Evolutionary conservation across 2,888 invertebrate genomes (phyloP), one percentile per base, ranked within the genome.

Genomic region (Rapana venosa): DNA sequence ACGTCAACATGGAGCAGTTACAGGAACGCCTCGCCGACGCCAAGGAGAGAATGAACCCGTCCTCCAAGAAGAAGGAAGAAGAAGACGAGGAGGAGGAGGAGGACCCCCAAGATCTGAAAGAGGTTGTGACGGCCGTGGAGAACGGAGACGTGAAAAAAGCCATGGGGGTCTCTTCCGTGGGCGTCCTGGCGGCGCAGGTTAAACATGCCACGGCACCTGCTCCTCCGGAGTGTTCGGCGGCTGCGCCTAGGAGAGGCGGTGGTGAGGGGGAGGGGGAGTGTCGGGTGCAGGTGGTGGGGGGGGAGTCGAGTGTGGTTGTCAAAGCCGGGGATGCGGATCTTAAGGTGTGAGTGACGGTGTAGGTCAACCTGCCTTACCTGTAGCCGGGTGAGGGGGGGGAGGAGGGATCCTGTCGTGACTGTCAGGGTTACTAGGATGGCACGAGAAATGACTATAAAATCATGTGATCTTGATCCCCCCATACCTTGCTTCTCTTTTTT

Each of bases 1-100:
- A 92, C 30, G 90, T 90, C 20, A 88, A 90, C 58, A 89, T 92
- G 20, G 91, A 91, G 26, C 90, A 91, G 32, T 87, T 91, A 58
- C 90, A 91, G 30, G 89, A 91, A n/a, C 74, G 90, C 20, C 83
- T 87, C 32, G 30, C 66, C 35, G 36, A 87, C n/a, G 90, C 89
- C 85, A 84, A 32, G 32, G 85, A 89, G 20, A 74, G 74, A 47
- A 17, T 74, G 6, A 77, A 36, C 47, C 47, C 87, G 1, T 11
- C 74, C 15, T 8, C 36, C 15, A 56, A 56, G 74, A 87, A 74
- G 74, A 74, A 70, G n/a, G 35, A 70, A n/a, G 30, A 30, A 13
- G 58, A 58, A 8, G 36, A 36, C 1, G 74, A n/a, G n/a, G 70
- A 47, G 2, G 47, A n/a, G 0, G n/a, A n/a, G 0, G 36, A 2